A percentile compares a stretch with the other conserved stretches of the same genome.
phyloP scores from a whole-genome alignment of 2,888 invertebrate species.

The Oscheius sp. region DNA sequence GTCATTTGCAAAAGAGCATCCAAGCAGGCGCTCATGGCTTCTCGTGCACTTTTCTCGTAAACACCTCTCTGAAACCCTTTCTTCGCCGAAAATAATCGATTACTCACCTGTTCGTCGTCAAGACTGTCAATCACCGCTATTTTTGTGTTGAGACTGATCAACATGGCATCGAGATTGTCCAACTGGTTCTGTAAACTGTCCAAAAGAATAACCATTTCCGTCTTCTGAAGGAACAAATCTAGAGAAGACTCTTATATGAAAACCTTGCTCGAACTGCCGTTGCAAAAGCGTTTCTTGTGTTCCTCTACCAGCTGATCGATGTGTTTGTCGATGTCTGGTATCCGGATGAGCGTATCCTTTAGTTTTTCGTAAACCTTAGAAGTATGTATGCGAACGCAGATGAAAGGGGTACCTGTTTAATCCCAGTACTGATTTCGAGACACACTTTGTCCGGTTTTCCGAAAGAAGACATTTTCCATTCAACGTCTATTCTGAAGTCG shows the following conservation, averaged over 20 bases:
- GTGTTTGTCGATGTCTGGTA: slow-evolving; percentile 48
- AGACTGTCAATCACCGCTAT: slow-evolving; percentile 67
- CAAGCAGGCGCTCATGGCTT: slow-evolving; percentile 54
- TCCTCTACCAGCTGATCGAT: slow-evolving; percentile 52
- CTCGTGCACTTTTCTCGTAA: slow-evolving; percentile 55
- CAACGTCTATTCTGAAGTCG: slow-evolving; percentile 56
- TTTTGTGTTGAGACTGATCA: slow-evolving; percentile 68
- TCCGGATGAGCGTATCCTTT: slow-evolving; percentile 30
- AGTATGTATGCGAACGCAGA: neutral
- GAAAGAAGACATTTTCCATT: slow-evolving; percentile 63
- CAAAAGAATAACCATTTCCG: slow-evolving; percentile 6
- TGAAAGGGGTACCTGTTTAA: slow-evolving; percentile 58
- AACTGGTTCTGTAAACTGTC: slow-evolving; percentile 50
- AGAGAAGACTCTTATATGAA: neutral
- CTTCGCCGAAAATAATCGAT: neutral
- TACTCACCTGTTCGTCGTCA: slow-evolving; percentile 49
- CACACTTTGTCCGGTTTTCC: slow-evolving; percentile 67
- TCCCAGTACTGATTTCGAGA: slow-evolving; percentile 65
- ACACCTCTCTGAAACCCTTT: slow-evolving; percentile 37
- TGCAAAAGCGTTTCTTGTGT: slow-evolving; percentile 32
- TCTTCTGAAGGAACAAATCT: neutral
- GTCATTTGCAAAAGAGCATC: slow-evolving; percentile 63
- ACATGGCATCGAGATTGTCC: slow-evolving; percentile 67
- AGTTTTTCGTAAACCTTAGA: slow-evolving; percentile 40
- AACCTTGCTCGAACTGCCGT: neutral